Evolutionary conservation across 2,888 invertebrate genomes (phyloP), one percentile per base, ranked within the genome.

Genomic region (Volucella bombylans): DNA sequence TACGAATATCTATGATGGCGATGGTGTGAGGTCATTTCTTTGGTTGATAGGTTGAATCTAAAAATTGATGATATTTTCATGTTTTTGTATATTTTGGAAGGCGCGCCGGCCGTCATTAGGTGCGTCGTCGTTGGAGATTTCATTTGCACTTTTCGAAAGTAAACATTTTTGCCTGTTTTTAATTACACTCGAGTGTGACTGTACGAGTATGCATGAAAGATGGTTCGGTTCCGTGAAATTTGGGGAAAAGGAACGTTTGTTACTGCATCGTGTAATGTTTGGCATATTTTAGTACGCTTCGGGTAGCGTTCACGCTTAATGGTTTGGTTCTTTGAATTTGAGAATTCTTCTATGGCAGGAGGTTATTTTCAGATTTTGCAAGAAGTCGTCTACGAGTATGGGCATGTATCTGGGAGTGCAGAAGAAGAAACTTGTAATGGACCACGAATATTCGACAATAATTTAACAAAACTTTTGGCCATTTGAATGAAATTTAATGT

Each of bases 1-100:
- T 31, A 31, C 31, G 31, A 31, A 31, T 31, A 31, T 31, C 31
- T 31, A 31, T 31, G 31, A 49, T 49, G 15, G 15, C 14, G 31
- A 38, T 64, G 15, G 50, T 79, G 65, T 79, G 59, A 62, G 55
- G 73, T 62, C 77, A 64, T 78, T 82, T 72, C 50, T 64, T 68
- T 12, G 62, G 55, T 73, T 78, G 78, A 83, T 68, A 50, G 73
- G 49, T 69, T 65, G 55, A 54, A 61, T 65, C 57, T 47, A 47
- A 52, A 31, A 39, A 64, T 65, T 69, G 73, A 78, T 64, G 73
- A 39, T 64, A 49, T 74, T 83, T 65, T 49, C 59, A 74, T 83
- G 73, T 79, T 79, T 79, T 45, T 73, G 59, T 72, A 52, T 52
- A 71, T 59, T 76, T 74, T 47, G 62, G 57, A 52, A 49, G 18